Base-by-base conservation (phyloP, 1,140 invertebrate species). In the Drosophila ficusphila region DNA sequence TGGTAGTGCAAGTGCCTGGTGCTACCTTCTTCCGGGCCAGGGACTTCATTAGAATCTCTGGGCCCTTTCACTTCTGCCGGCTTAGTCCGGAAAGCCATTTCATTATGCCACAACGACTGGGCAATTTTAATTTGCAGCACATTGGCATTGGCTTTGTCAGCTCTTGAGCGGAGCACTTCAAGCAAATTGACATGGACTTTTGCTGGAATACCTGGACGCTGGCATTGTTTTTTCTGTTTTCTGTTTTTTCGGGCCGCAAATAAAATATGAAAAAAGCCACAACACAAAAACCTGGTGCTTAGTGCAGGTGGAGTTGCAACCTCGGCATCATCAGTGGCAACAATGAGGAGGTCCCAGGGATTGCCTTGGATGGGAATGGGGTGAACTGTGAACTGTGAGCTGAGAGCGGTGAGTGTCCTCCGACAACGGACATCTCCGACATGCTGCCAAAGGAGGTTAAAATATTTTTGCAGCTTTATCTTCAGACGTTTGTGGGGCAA, bases 391-490 rank as follows among this genome's bases (percentile, higher is more conserved):
- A n/a, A n/a, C n/a, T n/a, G n/a, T n/a, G n/a, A n/a, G n/a, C n/a
- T n/a, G n/a, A n/a, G n/a, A n/a, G n/a, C n/a, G 41, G 8, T 36
- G 38, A 33, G 49, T 68, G 46, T 68, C 46, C 46, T 52, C 19
- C 44, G 19, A 31, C 62, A 67, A 12, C 75, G 70, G 79, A 79
- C 82, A 88, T 82, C 69, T 18, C 75, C 75, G 79, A 79, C 82
- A 88, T 82, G 73, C 79, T 86, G 82, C 82, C 83, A 88, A 88
- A 89, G 83, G 69, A 88, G 86, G 74, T 75, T 88, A 82, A 89
- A 88, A 88, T 88, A 88, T 88, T 89, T 88, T 89, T 88, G 82
- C 83, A 89, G 83, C 82, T 89, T 88, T 88, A 88, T 88, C 83
- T 88, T 89, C 74, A 65, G 82, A 82, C 75, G 78, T 69, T 83